Evolutionary conservation across 2,888 invertebrate species (phyloP).

Genomic region (Schizotus pectinicornis): DNA sequence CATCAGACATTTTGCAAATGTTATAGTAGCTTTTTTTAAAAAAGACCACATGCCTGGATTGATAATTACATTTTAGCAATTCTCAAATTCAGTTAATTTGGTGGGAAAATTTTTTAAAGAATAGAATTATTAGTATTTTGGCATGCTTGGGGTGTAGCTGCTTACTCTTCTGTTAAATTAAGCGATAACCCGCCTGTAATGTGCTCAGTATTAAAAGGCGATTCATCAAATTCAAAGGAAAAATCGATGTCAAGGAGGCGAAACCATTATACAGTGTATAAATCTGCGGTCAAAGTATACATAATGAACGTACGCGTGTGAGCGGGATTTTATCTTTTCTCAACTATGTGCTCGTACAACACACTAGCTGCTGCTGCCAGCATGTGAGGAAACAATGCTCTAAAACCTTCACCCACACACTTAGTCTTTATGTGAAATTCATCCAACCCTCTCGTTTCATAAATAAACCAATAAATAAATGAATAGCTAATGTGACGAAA

Average conservation of each 20-base stretch:
- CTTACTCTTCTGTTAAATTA: no score
- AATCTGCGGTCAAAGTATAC: slow-evolving; percentile 29
- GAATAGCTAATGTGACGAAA: slow-evolving; percentile 1
- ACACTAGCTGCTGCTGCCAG: neutral
- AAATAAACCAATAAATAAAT: slow-evolving; percentile 13
- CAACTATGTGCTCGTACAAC: neutral
- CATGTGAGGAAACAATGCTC: slow-evolving; percentile 13
- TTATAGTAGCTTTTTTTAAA: no score
- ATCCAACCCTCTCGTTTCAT: neutral
- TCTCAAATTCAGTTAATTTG: no score
- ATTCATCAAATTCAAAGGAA: no score
- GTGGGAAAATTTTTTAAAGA: no score
- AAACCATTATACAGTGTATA: slow-evolving; percentile 5
- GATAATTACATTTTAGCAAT: no score
- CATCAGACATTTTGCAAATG: no score
- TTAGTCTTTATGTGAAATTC: slow-evolving; percentile 2
- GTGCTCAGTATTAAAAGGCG: no score
- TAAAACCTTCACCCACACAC: slow-evolving; percentile 20
- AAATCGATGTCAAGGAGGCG: neutral
- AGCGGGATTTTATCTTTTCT: slow-evolving; percentile 6
- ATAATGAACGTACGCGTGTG: slow-evolving; percentile 15
- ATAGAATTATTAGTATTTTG: no score
- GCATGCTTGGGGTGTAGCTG: no score
- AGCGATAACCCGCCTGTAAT: no score
- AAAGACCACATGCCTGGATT: no score